These are phyloP conservation scores for Lagopus leucura DNA, from an alignment of 2,113 vertebrate genomes.

Conservation along the genomic window DNA sequence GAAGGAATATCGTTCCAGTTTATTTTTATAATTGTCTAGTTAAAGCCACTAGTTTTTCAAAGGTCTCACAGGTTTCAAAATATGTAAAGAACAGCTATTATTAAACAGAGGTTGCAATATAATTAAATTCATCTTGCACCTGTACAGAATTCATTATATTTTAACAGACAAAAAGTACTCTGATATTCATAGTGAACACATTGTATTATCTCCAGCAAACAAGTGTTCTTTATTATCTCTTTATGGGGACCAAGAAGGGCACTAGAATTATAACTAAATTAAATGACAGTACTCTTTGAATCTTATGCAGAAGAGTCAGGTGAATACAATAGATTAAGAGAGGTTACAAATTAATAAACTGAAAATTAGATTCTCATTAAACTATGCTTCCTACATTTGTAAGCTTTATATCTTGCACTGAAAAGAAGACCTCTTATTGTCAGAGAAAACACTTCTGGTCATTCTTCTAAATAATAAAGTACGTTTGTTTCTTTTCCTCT, in stretches of 20 bases:
- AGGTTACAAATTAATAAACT: background rate
- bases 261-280: conserved; percentile 8
- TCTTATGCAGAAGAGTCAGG: background rate
- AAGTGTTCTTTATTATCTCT: background rate
- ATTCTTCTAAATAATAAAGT: background rate
- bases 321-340: background rate
- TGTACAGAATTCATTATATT: background rate
- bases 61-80: background rate
- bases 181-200: background rate
- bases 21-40: background rate
- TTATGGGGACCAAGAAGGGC: conserved; percentile 1
- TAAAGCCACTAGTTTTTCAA: background rate
- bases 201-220: background rate
- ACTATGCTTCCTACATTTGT: background rate
- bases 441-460: background rate
- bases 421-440: background rate
- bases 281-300: background rate
- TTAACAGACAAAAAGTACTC: conserved; percentile 7
- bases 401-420: background rate
- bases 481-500: background rate
- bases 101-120: background rate
- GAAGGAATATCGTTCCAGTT: background rate
- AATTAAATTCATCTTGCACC: background rate
- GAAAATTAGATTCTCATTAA: background rate
- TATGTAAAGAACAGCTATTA: background rate